Evolutionary conservation across 2,888 invertebrate genomes (phyloP).

Genomic region (Uropetala carovei): DNA sequence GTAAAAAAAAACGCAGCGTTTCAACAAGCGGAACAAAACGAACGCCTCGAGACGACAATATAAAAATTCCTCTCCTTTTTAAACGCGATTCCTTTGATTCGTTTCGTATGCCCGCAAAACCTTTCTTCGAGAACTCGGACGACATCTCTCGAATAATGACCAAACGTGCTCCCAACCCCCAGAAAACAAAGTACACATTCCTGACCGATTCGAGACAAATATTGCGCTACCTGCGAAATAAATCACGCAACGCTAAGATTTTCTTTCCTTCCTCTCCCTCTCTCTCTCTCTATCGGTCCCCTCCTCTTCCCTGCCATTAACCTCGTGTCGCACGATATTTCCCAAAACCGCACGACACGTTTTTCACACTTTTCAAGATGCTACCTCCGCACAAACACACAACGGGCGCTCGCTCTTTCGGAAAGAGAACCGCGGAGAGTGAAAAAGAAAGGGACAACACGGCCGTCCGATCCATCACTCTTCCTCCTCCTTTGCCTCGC

Average conservation of each 20-base stretch:
- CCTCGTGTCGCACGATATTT: conserved; percentile 22
- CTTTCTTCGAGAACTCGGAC: neutral
- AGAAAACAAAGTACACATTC: no score
- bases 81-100: neutral
- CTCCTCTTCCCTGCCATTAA: neutral
- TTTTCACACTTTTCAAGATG: conserved; percentile 4
- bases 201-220: no score
- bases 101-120: neutral
- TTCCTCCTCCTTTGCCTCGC: neutral
- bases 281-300: neutral
- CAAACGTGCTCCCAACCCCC: no score
- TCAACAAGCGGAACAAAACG: conserved; percentile 3
- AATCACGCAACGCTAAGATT: no score
- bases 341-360: conserved; percentile 25
- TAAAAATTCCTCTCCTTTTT: neutral
- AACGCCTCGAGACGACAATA: neutral
- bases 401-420: neutral
- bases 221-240: no score
- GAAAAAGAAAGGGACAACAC: neutral
- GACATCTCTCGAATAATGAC: no score
- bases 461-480: neutral
- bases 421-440: no score
- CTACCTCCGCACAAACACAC: neutral
- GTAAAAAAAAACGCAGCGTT: neutral
- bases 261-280: no score